Evolutionary conservation across 2,797 vertebrate genomes (phyloP).

Genomic region (Scomberomorus guttatus): DNA sequence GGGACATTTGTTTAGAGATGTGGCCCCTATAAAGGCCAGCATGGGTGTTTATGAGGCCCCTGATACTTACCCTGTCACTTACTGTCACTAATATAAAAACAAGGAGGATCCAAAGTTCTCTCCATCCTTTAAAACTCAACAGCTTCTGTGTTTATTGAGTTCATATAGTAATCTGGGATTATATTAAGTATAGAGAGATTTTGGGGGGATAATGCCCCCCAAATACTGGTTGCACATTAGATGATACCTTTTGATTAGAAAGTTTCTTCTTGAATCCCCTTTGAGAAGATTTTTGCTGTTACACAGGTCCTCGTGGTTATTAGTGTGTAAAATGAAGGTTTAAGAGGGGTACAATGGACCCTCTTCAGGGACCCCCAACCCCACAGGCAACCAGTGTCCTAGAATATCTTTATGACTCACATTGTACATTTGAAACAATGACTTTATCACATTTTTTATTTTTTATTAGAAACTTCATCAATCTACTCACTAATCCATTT

Average conservation of each 20-base stretch:
- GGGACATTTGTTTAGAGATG: not conserved
- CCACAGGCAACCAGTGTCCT: conserved; percentile 5
- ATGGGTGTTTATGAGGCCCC: conserved; percentile 21
- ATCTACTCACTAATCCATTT: not conserved
- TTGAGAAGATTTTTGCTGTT: not conserved
- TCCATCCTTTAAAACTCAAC: conserved; percentile 8
- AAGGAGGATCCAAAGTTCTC: conserved; percentile 22
- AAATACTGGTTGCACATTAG: not conserved
- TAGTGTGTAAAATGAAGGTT: conserved; percentile 6
- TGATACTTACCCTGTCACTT: conserved; percentile 4
- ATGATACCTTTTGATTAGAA: not conserved
- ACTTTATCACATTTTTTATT: not conserved
- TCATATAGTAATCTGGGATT: conserved; percentile 6
- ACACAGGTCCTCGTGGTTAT: not conserved
- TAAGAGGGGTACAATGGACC: not conserved
- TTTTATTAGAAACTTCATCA: not conserved
- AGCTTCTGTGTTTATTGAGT: conserved; percentile 38
- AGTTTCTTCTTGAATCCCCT: not conserved
- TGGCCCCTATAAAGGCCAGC: not conserved
- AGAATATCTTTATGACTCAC: conserved; percentile 11
- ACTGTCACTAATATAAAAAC: not conserved
- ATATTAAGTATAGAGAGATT: conserved; percentile 5
- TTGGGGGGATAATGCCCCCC: conserved; percentile 10
- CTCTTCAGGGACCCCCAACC: conserved; percentile 2
- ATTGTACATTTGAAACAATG: not conserved